phyloP scores from a whole-genome alignment of 1,140 invertebrate genomes.

The Whitmania pigra region DNA sequence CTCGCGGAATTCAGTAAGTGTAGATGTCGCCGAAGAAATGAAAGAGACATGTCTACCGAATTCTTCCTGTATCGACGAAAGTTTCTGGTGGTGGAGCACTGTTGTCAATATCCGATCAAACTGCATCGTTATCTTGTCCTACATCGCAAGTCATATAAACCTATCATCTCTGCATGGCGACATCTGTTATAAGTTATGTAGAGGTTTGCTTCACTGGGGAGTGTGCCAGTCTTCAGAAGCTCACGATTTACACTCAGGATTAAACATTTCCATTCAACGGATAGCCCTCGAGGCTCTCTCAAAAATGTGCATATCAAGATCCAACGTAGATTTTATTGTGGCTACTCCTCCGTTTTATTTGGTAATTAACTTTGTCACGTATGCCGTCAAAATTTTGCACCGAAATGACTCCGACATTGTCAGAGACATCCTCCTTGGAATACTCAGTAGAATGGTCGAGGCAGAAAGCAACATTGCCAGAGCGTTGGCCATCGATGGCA shows the following conservation, averaged over 20 bases:
- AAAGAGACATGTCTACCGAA: background rate
- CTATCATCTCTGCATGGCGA: conserved; percentile 2
- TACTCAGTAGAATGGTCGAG: conserved; percentile 1
- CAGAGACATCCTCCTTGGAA: conserved; percentile 9
- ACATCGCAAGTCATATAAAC: conserved; percentile 8
- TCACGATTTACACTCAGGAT: conserved; percentile 8
- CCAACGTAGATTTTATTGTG: conserved; percentile 4
- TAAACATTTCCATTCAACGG: background rate
- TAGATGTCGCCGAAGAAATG: background rate
- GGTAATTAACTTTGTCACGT: background rate
- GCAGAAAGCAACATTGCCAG: background rate
- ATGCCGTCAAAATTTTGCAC: background rate
- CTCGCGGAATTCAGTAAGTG: background rate
- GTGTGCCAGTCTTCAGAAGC: conserved; percentile 15
- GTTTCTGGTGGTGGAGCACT: conserved; percentile 13
- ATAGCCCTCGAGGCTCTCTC: conserved; percentile 15
- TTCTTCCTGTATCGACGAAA: too few species aligned
- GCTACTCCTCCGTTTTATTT: conserved; percentile 13
- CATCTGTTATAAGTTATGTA: conserved; percentile 5
- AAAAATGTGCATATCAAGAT: conserved; percentile 9
- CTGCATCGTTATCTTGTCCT: conserved; percentile 10
- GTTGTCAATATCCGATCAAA: background rate
- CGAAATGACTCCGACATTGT: background rate
- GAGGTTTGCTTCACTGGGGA: conserved; percentile 12
- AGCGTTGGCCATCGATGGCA: conserved; percentile 9